These are phyloP conservation scores for Pluvialis apricaria DNA, from an alignment of 2,113 vertebrate genomes.

Conservation along the genomic window DNA sequence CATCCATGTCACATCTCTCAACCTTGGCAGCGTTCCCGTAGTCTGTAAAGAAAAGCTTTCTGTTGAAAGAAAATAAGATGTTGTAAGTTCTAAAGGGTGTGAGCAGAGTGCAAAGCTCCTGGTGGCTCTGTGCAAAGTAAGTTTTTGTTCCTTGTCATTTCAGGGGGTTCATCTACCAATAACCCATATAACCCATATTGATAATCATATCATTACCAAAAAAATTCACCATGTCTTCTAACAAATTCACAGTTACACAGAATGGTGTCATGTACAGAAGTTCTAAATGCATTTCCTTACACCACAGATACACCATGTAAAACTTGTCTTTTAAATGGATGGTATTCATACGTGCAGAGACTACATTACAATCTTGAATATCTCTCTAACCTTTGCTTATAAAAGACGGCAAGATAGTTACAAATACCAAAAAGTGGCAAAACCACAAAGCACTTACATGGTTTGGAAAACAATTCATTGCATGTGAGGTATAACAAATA, in stretches of 20 bases:
- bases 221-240: neutral
- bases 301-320: too few relatives aligned
- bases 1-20: conserved; percentile 96
- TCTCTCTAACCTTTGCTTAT: neutral
- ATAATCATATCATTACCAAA: conserved; percentile 2
- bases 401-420: neutral
- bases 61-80: conserved; percentile 74
- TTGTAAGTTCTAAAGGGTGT: conserved; percentile 14
- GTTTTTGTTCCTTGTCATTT: conserved; percentile 15
- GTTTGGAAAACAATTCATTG: neutral
- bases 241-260: neutral
- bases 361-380: neutral
- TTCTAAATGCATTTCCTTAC: too few relatives aligned
- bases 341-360: neutral
- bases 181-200: neutral
- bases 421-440: neutral
- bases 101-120: conserved; percentile 3
- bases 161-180: conserved; percentile 24
- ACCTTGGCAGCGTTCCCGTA: conserved; percentile 91
- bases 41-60: conserved; percentile 98
- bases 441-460: neutral
- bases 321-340: neutral
- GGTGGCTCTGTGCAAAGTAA: conserved; percentile 35
- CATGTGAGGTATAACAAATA: neutral
- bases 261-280: neutral